Evolutionary conservation across 2,797 vertebrate genomes (phyloP).

Genomic region (Todus mexicanus): DNA sequence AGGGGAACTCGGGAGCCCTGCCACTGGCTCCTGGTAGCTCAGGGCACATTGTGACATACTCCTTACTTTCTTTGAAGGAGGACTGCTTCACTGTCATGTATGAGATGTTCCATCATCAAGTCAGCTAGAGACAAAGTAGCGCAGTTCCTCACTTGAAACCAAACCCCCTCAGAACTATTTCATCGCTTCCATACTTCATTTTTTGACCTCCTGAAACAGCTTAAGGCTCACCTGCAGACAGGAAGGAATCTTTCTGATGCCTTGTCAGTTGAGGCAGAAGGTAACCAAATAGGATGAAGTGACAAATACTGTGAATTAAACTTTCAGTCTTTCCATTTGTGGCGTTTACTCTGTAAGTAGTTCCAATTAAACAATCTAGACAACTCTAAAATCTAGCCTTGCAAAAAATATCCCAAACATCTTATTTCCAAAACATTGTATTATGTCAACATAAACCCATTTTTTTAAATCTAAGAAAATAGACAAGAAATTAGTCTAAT

Average conservation of each 20-base stretch:
- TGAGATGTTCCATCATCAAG: not conserved
- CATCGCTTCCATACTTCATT: fast-evolving
- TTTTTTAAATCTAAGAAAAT: not conserved
- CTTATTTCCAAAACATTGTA: not conserved
- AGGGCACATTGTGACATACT: fast-evolving
- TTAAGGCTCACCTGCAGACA: not conserved
- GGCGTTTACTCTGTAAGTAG: not conserved
- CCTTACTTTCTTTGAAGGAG: not conserved
- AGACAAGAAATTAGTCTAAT: not conserved
- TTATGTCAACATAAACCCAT: not conserved
- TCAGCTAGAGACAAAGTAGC: not conserved
- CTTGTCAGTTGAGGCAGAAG: not conserved
- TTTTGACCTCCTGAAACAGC: not conserved
- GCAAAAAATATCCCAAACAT: not conserved
- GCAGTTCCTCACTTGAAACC: not conserved
- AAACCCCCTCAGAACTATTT: not conserved
- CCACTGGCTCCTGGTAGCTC: not conserved
- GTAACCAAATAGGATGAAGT: not conserved
- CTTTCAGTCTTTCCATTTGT: not conserved
- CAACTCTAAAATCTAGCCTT: not conserved
- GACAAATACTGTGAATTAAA: not conserved
- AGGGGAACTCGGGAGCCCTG: not conserved
- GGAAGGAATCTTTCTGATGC: not conserved
- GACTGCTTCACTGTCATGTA: not conserved
- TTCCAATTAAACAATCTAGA: not conserved